These are phyloP conservation scores for Crotalus viridis DNA, from an alignment of 2,113 vertebrate species.

Conservation along the genomic window DNA sequence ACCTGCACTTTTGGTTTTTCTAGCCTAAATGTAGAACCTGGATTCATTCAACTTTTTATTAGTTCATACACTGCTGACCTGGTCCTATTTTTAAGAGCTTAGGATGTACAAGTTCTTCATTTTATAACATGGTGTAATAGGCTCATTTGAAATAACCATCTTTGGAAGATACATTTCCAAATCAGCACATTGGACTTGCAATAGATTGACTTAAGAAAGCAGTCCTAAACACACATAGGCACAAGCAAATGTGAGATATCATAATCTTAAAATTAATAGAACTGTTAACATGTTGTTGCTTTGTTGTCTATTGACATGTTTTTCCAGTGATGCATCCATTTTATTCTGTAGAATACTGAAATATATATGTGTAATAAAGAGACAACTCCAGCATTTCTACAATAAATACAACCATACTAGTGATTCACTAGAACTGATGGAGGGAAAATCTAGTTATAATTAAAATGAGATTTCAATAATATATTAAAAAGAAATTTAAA, in stretches of 20 bases:
- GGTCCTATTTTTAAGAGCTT: not conserved
- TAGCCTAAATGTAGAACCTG: not conserved
- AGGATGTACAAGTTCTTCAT: not conserved
- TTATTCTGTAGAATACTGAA: not conserved
- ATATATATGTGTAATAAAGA: not conserved
- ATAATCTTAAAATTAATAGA: not conserved
- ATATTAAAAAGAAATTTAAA: conserved; percentile 51
- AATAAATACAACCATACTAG: not conserved
- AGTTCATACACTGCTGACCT: not conserved
- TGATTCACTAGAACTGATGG: not conserved
- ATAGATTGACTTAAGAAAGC: not conserved
- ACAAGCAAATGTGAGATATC: not conserved
- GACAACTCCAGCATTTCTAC: not conserved
- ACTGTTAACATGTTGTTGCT: not conserved
- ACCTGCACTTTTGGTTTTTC: too few relatives aligned
- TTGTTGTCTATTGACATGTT: not conserved
- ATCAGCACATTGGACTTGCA: not conserved
- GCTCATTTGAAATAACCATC: not conserved
- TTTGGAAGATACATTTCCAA: not conserved
- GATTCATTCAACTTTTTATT: not conserved
- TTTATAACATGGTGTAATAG: not conserved
- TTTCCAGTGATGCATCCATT: not conserved
- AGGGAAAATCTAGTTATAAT: not conserved
- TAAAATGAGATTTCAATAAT: conserved; percentile 29
- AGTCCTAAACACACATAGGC: too few relatives aligned